phyloP scores from a whole-genome alignment of 2,888 invertebrate species.

The Carcina quercana region DNA sequence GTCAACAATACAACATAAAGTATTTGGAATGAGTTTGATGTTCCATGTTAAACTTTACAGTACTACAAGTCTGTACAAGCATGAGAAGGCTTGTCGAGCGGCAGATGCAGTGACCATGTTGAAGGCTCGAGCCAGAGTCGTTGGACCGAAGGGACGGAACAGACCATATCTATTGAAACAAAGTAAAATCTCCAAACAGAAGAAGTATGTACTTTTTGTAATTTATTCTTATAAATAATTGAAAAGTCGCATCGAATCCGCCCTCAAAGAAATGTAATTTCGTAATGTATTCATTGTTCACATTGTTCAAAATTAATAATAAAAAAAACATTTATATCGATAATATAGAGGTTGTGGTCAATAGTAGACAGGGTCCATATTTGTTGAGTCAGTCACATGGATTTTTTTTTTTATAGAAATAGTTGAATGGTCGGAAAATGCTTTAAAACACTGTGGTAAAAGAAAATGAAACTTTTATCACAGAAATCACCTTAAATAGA shows the following conservation, averaged over 20 bases:
- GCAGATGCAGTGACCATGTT: conserved; percentile 39
- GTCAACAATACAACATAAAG: too few species aligned
- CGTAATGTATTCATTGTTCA: neutral
- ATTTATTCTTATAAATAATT: neutral
- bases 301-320: neutral
- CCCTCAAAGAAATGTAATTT: neutral
- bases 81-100: conserved; percentile 53
- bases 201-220: neutral
- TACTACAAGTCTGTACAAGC: conserved; percentile 55
- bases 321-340: neutral
- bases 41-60: conserved; percentile 23
- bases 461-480: neutral
- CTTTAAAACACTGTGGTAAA: too few species aligned
- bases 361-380: neutral
- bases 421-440: too few species aligned
- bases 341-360: neutral
- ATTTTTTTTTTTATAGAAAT: too few species aligned
- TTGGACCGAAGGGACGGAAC: conserved; percentile 43
- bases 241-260: neutral
- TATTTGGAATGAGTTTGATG: too few species aligned
- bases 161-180: conserved; percentile 33
- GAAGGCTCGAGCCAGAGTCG: conserved; percentile 40
- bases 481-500: neutral
- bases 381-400: neutral
- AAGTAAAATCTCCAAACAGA: neutral